These are phyloP conservation scores for Orchesellides sinensis DNA, from an alignment of 2,888 invertebrate species.

Conservation along the genomic window DNA sequence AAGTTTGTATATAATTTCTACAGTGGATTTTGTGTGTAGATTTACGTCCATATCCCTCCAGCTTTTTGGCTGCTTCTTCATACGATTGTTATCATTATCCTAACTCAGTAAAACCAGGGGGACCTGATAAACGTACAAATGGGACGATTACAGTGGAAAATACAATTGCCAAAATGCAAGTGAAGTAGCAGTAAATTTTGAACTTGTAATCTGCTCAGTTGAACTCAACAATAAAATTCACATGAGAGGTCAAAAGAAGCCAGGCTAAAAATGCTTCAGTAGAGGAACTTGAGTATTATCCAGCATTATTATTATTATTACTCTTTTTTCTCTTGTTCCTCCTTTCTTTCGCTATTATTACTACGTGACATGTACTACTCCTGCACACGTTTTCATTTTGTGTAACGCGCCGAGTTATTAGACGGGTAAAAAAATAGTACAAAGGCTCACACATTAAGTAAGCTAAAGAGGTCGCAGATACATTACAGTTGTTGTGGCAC, in stretches of 20 bases:
- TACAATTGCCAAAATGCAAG: conserved; percentile 32
- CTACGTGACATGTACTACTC: neutral
- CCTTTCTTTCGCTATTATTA: neutral
- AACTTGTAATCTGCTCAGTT: conserved; percentile 21
- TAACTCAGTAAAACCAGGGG: conserved; percentile 16
- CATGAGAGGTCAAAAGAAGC: conserved; percentile 18
- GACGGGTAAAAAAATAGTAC: neutral
- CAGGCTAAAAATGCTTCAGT: neutral
- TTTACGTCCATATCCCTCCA: neutral
- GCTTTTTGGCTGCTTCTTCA: conserved; percentile 9
- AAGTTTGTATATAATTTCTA: no score
- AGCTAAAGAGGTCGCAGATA: neutral
- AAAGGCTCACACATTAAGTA: neutral
- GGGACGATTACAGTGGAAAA: conserved; percentile 19
- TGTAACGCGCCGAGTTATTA: neutral
- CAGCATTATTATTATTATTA: conserved; percentile 1
- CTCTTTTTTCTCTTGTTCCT: neutral
- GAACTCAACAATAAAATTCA: conserved; percentile 28
- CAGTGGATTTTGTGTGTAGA: no score
- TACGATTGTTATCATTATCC: conserved; percentile 22
- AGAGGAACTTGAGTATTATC: neutral
- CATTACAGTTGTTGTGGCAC: neutral
- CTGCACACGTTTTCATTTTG: neutral
- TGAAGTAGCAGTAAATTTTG: conserved; percentile 32
- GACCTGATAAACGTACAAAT: conserved; percentile 36